A percentile compares a stretch with the other conserved stretches of the same genome.
Conservation (phyloP, 2,888 invertebrate genomes). For the Drosophila koepferae region DNA sequence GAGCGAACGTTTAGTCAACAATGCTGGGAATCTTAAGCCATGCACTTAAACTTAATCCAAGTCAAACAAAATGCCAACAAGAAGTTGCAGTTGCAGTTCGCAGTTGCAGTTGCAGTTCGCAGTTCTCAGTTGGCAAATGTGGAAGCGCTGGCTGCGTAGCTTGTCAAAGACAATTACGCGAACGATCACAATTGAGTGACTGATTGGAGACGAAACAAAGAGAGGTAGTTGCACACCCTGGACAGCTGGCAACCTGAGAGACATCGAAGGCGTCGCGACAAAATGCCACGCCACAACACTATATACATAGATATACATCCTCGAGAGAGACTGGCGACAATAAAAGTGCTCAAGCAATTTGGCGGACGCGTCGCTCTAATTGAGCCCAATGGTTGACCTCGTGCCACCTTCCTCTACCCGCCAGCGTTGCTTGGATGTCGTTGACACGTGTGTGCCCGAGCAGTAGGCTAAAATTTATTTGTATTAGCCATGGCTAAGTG, state of each 20-base stretch:
- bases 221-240: conserved; percentile 3
- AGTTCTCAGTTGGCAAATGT: conserved; percentile 18
- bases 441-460: conserved; percentile 34
- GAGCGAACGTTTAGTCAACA: conserved; percentile 58
- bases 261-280: conserved; percentile 75
- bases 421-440: conserved; percentile 6
- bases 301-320: conserved; percentile 16
- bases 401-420: background rate
- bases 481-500: conserved; percentile 43
- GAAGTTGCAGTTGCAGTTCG: conserved; percentile 30
- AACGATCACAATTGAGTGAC: conserved; percentile 56
- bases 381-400: conserved; percentile 51
- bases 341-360: conserved; percentile 79
- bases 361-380: conserved; percentile 74
- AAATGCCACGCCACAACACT: conserved; percentile 70
- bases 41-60: conserved; percentile 76
- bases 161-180: conserved; percentile 83
- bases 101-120: conserved; percentile 24
- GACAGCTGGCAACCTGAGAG: conserved; percentile 46
- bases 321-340: conserved; percentile 68
- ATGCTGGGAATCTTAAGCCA: conserved; percentile 67
- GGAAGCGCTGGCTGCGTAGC: conserved; percentile 59
- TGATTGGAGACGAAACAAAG: conserved; percentile 26
- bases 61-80: conserved; percentile 78
- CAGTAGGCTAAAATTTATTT: conserved; percentile 41